Evolutionary conservation across 1,140 invertebrate species (phyloP), one percentile per base, ranked within the genome.

Genomic region (Asbolus verrucosus): DNA sequence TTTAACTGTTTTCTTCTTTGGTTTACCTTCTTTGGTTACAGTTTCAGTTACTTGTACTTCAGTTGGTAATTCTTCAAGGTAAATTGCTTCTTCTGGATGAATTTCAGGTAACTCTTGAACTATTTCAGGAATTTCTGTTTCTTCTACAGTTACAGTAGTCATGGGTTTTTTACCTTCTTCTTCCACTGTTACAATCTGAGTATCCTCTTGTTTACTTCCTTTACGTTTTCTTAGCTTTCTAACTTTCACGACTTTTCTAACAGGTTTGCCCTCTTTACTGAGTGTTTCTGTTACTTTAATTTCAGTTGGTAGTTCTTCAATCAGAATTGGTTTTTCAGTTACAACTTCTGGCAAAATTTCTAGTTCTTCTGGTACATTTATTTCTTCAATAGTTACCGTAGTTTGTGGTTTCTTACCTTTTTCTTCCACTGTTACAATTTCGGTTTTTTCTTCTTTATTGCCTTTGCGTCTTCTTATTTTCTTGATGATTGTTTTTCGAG

Each of bases 221-320:
- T 72, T 74, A 39, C 72, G 73, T 75, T 81, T 80, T 66, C 79
- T 75, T 1, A 79, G 78, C 1, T 76, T 65, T 63, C 75, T 54
- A 41, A 78, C 79, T 67, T 83, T 82, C 1, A 69, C 73, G 63
- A 72, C 69, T 50, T 73, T 80, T 21, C 73, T 80, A 18, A 81
- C 71, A 2, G 81, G 76, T 36, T 82, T 78, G 24, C 81, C 79
- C 50, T 83, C 81, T 74, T 83, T 80, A 72, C 82, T 78, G 39
- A 81, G 78, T 73, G 82, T 80, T 15, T 80, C 80, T 0, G 82
- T 80, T 70, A 33, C 81, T 50, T 80, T 78, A 6, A 78, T 81
- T 70, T 83, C 80, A 24, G 46, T 54, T 6, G 46, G 46, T 2
- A 62, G 36, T 62, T 62, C 77, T 11, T 83, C 75, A 4, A 81